Base-by-base conservation (phyloP, 2,113 vertebrate genomes). In the Pomatorhinus ruficollis region DNA sequence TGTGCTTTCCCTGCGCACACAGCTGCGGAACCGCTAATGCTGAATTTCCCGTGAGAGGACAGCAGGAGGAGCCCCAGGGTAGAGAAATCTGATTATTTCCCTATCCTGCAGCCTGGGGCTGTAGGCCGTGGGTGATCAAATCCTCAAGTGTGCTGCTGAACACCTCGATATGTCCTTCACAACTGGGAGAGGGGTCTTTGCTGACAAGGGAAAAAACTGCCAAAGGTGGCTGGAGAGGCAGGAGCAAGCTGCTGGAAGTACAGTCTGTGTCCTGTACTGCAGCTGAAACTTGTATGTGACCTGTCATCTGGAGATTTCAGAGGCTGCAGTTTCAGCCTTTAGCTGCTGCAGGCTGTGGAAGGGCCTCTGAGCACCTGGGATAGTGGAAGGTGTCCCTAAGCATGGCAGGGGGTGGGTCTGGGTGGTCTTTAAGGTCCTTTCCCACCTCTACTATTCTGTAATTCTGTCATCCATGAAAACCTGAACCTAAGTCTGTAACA, bases 41-140 rank as follows among this genome's bases (percentile, higher is more conserved):
- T 80, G 75, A 65, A 15, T 76, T 82, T 92, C 59, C 57, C 25
- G 1, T 0, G 23, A 19, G 1, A 27, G n/a, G 66, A 53, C 96
- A 95, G 45, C 76, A 95, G 95, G 84, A 72, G 95, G 96, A 93
- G 96, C 96, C 93, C 63, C 76, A 94, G 66, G 68, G 85, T 10
- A 63, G 71, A 39, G 23, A 65, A 88, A 85, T 2, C 5, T 1
- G 5, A 2, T 33, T 15, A 4, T 50, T 47, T 49, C 33, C 1
- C 9, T 9, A 0, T 27, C 15, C 22, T 14, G 1, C 5, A 9
- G 39, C 12, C 8, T 5, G 1, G 35, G 10, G 5, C 5, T 12
- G 27, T 10, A 6, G 22, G 28, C 16, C 35, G n/a, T 13, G 37
- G 6, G 18, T 22, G 9, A 2, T 18, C 8, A 3, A 13, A 9